Evolutionary conservation across 2,888 invertebrate species (phyloP), one percentile per base, ranked within the genome.

Genomic region (Choreutis nemorana): DNA sequence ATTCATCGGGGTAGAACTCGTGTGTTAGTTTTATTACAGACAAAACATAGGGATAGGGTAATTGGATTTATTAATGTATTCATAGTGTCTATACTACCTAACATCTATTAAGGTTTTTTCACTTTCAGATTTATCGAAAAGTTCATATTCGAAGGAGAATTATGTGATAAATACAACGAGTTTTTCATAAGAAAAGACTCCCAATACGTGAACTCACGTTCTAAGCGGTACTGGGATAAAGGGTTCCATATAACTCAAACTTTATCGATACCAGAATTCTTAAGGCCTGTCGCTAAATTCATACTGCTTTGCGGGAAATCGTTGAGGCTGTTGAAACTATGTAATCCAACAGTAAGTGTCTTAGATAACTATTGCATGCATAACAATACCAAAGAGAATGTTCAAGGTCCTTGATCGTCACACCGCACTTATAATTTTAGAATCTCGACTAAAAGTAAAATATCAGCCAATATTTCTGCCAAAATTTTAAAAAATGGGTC

Each of bases 101-200:
- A n/a, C n/a, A n/a, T n/a, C n/a, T n/a, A n/a, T n/a, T n/a, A n/a
- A n/a, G 23, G 21, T 14, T 8, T 29, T 24, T 25, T 14, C 10
- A 9, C 10, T 48, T 67, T 36, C 48, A 85, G 86, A 34, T 85
- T 90, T 52, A 79, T 96, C 18, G 86, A 90, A 50, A 84, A 87
- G 34, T 96, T 95, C 87, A 85, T 95, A 35, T 89, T 92, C 49
- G 88, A 92, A 55, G 96, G 95, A 1, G 82, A 85, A 29, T 70
- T 94, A 9, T 87, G 90, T 36, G 94, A 94, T 59, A 81, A 83
- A 8, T 87, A 86, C 48, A 86, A 88, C 41, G 95, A 95, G 67
- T 91, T 94, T 46, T 94, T 95, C 65, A 88, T 96, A 29, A 83
- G 84, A 27, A 81, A 85, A 10, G 85, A 87, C 48, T 72, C 79